Evolutionary conservation across 1,140 invertebrate genomes (phyloP).

Genomic region (Drosophila gunungcola): DNA sequence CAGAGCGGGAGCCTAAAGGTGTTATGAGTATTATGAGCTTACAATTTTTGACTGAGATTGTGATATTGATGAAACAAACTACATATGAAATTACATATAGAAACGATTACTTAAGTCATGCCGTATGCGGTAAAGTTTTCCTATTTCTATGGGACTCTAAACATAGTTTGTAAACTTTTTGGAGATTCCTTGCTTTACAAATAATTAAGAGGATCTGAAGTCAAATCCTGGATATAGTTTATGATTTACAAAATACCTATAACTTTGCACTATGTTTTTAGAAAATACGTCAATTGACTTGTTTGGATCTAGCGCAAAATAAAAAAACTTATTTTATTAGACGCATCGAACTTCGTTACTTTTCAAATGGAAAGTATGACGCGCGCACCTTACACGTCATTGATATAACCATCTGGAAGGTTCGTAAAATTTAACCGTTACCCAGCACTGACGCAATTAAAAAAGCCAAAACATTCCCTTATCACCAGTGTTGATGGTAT

Average conservation of each 20-base stretch:
- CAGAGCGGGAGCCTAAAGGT: conserved; percentile 27
- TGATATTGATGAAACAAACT: conserved; percentile 41
- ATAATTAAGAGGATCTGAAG: neutral
- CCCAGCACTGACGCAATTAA: conserved; percentile 15
- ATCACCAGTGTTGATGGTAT: conserved; percentile 9
- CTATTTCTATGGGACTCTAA: neutral
- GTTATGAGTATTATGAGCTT: conserved; percentile 27
- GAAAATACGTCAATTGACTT: conserved; percentile 23
- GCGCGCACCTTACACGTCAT: conserved; percentile 27
- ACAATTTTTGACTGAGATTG: conserved; percentile 46
- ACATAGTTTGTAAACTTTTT: conserved; percentile 8
- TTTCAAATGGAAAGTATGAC: conserved; percentile 25
- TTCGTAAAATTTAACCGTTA: conserved; percentile 2
- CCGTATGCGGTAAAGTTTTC: conserved; percentile 41
- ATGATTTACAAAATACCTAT: conserved; percentile 22
- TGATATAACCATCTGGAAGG: conserved; percentile 17
- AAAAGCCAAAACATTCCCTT: conserved; percentile 7
- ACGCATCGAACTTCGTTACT: conserved; percentile 23
- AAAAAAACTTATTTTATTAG: conserved; percentile 25
- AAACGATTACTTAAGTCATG: conserved; percentile 48
- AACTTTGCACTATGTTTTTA: conserved; percentile 18
- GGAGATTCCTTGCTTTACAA: neutral
- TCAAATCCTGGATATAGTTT: conserved; percentile 5
- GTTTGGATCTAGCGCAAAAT: conserved; percentile 36
- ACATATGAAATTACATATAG: conserved; percentile 28